A percentile compares a stretch with the other conserved stretches of the same genome.
These are phyloP conservation scores for Oligia fasciuncula DNA, from an alignment of 2,888 invertebrate genomes.

Conservation along the genomic window DNA sequence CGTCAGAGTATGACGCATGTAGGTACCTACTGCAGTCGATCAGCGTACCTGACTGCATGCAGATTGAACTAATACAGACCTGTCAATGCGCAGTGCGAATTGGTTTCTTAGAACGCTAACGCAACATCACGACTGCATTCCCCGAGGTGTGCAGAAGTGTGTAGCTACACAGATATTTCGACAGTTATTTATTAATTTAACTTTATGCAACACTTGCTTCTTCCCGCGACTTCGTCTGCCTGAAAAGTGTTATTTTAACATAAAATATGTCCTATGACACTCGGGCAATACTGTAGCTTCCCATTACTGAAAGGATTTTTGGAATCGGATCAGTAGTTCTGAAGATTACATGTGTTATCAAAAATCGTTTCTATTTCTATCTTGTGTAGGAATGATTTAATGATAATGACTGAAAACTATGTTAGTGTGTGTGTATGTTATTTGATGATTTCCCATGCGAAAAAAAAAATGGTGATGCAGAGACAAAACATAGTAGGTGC, in stretches of 20 bases:
- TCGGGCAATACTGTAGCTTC: too few relatives aligned
- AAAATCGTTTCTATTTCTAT: not conserved
- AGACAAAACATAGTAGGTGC: too few relatives aligned
- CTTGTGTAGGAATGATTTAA: not conserved
- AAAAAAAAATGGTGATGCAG: too few relatives aligned
- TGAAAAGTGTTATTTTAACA: too few relatives aligned
- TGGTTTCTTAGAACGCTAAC: conserved; percentile 20
- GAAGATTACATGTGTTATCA: too few relatives aligned
- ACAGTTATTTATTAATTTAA: not conserved
- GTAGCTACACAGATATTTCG: not conserved
- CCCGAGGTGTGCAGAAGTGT: not conserved
- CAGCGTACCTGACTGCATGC: conserved; percentile 31
- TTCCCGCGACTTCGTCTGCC: too few relatives aligned
- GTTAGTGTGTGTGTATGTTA: not conserved
- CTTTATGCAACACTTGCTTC: too few relatives aligned
- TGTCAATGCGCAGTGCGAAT: conserved; percentile 33
- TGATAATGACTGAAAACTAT: not conserved
- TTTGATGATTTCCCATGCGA: too few relatives aligned
- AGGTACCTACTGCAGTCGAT: conserved; percentile 2
- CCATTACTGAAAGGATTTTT: too few relatives aligned
- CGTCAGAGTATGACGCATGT: conserved; percentile 38
- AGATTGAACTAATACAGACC: conserved; percentile 13
- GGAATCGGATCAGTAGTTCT: too few relatives aligned
- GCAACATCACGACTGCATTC: too few relatives aligned
- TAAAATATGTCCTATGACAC: too few relatives aligned